Base-by-base conservation (phyloP, 2,113 vertebrate genomes). In the Maylandia zebra region DNA sequence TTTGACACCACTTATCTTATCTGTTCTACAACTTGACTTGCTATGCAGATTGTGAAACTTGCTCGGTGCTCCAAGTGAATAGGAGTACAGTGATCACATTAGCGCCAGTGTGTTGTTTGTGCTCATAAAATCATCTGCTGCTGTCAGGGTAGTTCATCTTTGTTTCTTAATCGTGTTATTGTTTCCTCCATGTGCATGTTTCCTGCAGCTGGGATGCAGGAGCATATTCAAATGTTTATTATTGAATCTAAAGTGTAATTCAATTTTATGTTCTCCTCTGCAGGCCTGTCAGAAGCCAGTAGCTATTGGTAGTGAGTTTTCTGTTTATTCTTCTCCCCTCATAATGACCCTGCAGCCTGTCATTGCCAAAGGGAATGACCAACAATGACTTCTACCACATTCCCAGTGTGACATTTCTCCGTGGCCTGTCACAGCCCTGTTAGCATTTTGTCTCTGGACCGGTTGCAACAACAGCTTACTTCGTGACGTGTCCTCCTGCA, bases 1-100 rank as follows among this genome's bases (percentile, higher is more conserved):
- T 57, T 10, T 87, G 95, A 96, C 94, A 94, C 95, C 91, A 36
- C 30, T 14, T 3, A 7, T 88, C 85, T 90, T 95, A 94, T 93
- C 55, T 43, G 84, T 84, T 88, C 56, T 80, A 74, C 89, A 80
- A 88, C 82, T 27, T 17, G 48, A 61, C 82, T 53, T 52, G 22
- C 81, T 83, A 50, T 83, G 86, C 66, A 78, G 12, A 80, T 34
- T 56, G 81, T 81, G 82, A 79, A 88, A 85, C 84, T 81, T 85
- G 22, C 55, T 66, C 27, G 8, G 6, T 36, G 48, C 76, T 74
- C 56, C 57, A 50, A 84, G 27, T 81, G 16, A 56, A 66, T 78
- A 64, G 38, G 71, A 89, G 19, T 71, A 50, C 50, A 36, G 76
- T 45, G 30, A 79, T 83, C 19, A 55, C 22, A n/a, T 57, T 10